Evolutionary conservation across 1,140 invertebrate species (phyloP).

Genomic region (Araneus ventricosus): DNA sequence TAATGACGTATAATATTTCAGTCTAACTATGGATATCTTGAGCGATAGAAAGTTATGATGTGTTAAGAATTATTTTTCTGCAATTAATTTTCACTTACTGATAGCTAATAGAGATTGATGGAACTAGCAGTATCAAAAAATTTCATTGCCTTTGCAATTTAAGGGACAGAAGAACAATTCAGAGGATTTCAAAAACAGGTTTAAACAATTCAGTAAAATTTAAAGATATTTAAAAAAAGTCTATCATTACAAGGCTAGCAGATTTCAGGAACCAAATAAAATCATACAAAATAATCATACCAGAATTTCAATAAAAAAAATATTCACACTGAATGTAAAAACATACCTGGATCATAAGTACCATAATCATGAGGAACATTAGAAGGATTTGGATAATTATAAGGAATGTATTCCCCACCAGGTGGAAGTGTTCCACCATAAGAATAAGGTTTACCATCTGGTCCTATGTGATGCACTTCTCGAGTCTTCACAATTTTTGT

Average conservation of each 20-base stretch:
- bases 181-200: too few relatives aligned
- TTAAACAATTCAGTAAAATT: neutral
- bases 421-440: constrained; percentile 70
- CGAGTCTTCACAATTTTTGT: constrained; percentile 84
- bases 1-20: too few relatives aligned
- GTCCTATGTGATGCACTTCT: constrained; percentile 85
- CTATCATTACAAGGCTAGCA: neutral
- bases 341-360: constrained; percentile 76
- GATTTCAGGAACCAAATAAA: neutral
- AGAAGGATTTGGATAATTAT: constrained; percentile 60
- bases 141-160: too few relatives aligned
- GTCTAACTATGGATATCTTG: too few relatives aligned
- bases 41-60: too few relatives aligned
- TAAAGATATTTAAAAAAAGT: too few relatives aligned
- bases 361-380: constrained; percentile 67
- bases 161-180: too few relatives aligned
- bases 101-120: too few relatives aligned
- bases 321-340: neutral
- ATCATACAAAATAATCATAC: neutral
- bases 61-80: too few relatives aligned
- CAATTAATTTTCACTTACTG: too few relatives aligned
- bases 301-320: neutral
- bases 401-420: constrained; percentile 71
- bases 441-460: constrained; percentile 82
- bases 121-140: too few relatives aligned